Percentiles rank a stretch among this genome's conserved stretches.
Conservation (phyloP, 2,113 vertebrate species). For the Nematolebias whitei region DNA sequence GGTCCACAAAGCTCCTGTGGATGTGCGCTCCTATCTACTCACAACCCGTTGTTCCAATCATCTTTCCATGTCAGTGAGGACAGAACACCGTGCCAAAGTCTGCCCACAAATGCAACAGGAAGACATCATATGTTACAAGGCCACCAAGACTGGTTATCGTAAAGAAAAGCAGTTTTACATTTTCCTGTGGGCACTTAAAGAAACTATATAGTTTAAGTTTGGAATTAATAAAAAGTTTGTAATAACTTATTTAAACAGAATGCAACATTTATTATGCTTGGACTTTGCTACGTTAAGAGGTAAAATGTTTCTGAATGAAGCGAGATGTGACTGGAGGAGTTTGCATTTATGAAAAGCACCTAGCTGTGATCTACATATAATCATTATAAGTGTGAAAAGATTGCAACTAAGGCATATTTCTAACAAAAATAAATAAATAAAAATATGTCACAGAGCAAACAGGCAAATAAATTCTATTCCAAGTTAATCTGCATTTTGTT, state of each 20-base stretch:
- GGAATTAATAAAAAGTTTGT: not conserved
- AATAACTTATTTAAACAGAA: no score
- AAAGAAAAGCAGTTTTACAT: not conserved
- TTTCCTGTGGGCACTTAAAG: not conserved
- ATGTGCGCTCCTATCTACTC: slow-evolving; percentile 67
- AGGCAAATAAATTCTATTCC: slow-evolving; percentile 53
- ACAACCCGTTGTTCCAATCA: slow-evolving; percentile 56
- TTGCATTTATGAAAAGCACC: no score
- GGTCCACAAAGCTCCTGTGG: slow-evolving; percentile 72
- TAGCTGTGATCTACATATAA: slow-evolving; percentile 30
- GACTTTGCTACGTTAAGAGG: not conserved
- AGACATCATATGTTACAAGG: slow-evolving; percentile 7
- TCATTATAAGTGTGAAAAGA: slow-evolving; percentile 36
- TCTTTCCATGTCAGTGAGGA: slow-evolving; percentile 43
- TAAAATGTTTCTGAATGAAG: not conserved
- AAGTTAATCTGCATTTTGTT: slow-evolving; percentile 67
- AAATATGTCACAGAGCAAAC: slow-evolving; percentile 59
- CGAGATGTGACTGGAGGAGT: slow-evolving; percentile 18
- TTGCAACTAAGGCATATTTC: slow-evolving; percentile 46
- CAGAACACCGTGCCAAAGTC: slow-evolving; percentile 47
- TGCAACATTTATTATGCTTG: not conserved
- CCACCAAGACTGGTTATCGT: not conserved
- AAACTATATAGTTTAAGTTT: not conserved
- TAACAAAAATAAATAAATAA: slow-evolving; percentile 49
- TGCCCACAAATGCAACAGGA: slow-evolving; percentile 55